These are phyloP conservation scores for Seriola dumerili DNA, from an alignment of 2,113 vertebrate species.

Conservation along the genomic window DNA sequence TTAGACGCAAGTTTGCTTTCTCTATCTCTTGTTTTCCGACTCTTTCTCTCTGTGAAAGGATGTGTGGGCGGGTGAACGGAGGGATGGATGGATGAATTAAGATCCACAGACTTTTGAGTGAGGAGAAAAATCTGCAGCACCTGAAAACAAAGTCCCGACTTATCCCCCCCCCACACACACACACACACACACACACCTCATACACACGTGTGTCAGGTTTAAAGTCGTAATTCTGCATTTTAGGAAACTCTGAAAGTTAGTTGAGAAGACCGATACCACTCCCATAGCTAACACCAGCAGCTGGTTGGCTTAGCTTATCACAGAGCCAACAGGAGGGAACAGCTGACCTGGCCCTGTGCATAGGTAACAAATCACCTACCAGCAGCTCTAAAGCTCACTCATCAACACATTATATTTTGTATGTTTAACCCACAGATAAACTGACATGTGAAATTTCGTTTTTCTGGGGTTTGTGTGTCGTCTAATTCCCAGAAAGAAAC, in stretches of 20 bases:
- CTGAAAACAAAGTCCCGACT: background rate
- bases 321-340: background rate
- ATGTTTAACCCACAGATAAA: no score
- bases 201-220: background rate
- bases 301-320: background rate
- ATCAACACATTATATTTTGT: background rate
- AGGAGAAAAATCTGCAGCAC: background rate
- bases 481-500: no score
- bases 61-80: background rate
- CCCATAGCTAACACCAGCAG: background rate
- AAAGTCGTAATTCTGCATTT: background rate
- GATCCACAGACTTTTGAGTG: conserved; percentile 5
- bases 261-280: background rate
- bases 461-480: no score
- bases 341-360: background rate
- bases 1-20: conserved; percentile 47
- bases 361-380: background rate
- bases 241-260: no score
- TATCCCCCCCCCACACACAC: background rate
- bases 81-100: conserved; percentile 16
- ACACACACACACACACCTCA: background rate
- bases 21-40: conserved; percentile 43
- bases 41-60: conserved; percentile 19
- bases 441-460: no score
- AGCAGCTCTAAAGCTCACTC: background rate